Percentiles rank a stretch among this genome's conserved stretches.
Evolutionary conservation across 2,888 invertebrate species (phyloP).

Genomic region (Helicoverpa assulta): DNA sequence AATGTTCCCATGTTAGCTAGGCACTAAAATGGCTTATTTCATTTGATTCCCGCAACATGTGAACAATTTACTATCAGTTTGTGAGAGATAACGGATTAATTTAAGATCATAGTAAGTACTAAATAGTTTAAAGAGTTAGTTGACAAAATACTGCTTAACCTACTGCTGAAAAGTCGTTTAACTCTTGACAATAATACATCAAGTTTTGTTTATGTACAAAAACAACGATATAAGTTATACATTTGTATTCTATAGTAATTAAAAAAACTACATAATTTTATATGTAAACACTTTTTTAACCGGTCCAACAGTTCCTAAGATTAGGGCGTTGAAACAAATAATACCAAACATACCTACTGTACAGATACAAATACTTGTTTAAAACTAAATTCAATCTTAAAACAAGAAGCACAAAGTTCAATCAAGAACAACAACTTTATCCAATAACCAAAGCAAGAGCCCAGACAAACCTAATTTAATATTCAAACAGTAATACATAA

Average conservation of each 20-base stretch:
- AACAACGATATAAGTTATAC: too few relatives aligned
- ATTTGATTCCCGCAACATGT: conserved; percentile 36
- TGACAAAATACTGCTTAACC: background rate
- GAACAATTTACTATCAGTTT: conserved; percentile 39
- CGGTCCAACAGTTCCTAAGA: too few relatives aligned
- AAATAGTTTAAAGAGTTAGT: conserved; percentile 18
- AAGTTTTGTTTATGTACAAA: too few relatives aligned
- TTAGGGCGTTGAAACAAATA: too few relatives aligned
- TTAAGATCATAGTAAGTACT: conserved; percentile 16
- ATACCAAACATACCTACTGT: too few relatives aligned
- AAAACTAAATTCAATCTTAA: too few relatives aligned
- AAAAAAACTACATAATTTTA: too few relatives aligned
- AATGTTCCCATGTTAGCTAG: conserved; percentile 12
- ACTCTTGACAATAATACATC: too few relatives aligned
- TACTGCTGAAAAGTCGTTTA: background rate
- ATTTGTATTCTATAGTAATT: too few relatives aligned
- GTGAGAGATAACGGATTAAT: conserved; percentile 32
- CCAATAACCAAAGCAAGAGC: background rate
- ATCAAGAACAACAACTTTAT: background rate
- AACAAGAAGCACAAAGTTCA: too few relatives aligned
- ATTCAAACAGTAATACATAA: conserved; percentile 3
- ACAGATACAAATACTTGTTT: too few relatives aligned
- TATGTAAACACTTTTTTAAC: too few relatives aligned
- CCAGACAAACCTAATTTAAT: conserved; percentile 32
- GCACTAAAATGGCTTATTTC: conserved; percentile 43